Evolutionary conservation across 2,113 vertebrate genomes (phyloP).

Genomic region (Rutilus rutilus): DNA sequence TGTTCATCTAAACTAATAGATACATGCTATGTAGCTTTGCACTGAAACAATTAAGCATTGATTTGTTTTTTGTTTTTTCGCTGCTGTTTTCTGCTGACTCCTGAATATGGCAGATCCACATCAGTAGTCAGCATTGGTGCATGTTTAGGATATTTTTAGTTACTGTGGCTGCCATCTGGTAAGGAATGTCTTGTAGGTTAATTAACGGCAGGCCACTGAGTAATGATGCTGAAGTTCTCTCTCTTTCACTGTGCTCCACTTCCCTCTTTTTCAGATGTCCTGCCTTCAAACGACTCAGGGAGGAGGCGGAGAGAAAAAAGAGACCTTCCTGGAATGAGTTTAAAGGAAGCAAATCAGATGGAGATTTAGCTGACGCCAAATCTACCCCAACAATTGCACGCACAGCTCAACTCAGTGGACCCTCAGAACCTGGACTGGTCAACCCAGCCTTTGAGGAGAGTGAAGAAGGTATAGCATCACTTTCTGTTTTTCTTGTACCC

Average conservation of each 20-base stretch:
- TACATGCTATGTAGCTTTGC: conserved; percentile 31
- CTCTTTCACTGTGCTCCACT: conserved; percentile 10
- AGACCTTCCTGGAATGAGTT: conserved; percentile 77
- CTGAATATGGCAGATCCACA: neutral
- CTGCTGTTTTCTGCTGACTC: conserved; percentile 33
- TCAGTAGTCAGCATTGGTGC: conserved; percentile 6
- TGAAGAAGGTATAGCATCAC: conserved; percentile 82
- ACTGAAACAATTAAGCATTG: conserved; percentile 27
- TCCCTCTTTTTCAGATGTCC: conserved; percentile 76
- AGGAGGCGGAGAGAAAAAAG: conserved; percentile 81
- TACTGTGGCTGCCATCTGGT: conserved; percentile 37
- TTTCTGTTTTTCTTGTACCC: neutral
- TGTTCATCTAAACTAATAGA: conserved; percentile 27
- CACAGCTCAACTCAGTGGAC: conserved; percentile 59
- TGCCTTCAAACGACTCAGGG: conserved; percentile 82
- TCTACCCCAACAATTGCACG: conserved; percentile 62
- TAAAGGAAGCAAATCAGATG: conserved; percentile 73
- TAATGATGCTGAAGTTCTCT: conserved; percentile 27
- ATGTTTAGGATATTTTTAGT: conserved; percentile 46
- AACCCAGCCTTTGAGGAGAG: conserved; percentile 90
- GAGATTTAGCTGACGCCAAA: conserved; percentile 75
- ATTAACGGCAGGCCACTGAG: conserved; percentile 46
- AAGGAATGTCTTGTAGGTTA: conserved; percentile 50
- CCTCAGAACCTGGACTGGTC: conserved; percentile 83
- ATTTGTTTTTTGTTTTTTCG: conserved; percentile 1